Percentiles rank a stretch among this genome's conserved stretches.
Evolutionary conservation across 2,888 invertebrate species (phyloP).

Genomic region (Plebejus anna): DNA sequence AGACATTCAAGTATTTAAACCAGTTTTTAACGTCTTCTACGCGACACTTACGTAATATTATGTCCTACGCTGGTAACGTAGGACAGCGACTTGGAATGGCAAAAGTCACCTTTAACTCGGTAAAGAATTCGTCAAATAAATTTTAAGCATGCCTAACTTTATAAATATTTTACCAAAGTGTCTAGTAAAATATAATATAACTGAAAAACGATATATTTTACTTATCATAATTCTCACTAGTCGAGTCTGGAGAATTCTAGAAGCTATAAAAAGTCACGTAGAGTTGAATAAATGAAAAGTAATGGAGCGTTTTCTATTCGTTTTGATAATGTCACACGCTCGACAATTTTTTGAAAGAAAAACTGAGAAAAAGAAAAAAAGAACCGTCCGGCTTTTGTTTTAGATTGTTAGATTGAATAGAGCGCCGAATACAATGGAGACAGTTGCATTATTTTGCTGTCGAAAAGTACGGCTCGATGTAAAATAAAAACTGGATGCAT

Average conservation of each 20-base stretch:
- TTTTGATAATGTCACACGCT: slow-evolving; percentile 17
- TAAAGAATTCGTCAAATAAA: background rate
- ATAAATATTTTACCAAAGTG: background rate
- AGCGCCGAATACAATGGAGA: slow-evolving; percentile 21
- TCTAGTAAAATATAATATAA: background rate
- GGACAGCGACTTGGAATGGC: background rate
- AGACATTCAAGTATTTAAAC: background rate
- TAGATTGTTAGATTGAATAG: slow-evolving; percentile 28
- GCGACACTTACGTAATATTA: too few relatives aligned
- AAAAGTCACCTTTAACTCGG: background rate
- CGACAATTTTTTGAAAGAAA: slow-evolving; percentile 22
- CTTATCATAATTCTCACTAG: slow-evolving; percentile 10
- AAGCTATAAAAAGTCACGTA: slow-evolving; percentile 20
- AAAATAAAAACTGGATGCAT: background rate
- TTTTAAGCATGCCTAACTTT: background rate
- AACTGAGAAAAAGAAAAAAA: slow-evolving; percentile 4
- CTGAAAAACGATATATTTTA: slow-evolving; percentile 2
- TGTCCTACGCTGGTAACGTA: background rate
- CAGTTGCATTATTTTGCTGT: slow-evolving; percentile 16
- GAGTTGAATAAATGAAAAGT: slow-evolving; percentile 22
- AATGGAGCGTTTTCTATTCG: slow-evolving; percentile 21
- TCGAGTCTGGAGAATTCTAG: slow-evolving; percentile 19
- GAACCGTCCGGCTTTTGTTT: slow-evolving; percentile 21
- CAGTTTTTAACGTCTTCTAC: too few relatives aligned
- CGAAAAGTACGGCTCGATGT: background rate